phyloP scores from a whole-genome alignment of 2,113 vertebrate genomes.

The Mesitornis unicolor region DNA sequence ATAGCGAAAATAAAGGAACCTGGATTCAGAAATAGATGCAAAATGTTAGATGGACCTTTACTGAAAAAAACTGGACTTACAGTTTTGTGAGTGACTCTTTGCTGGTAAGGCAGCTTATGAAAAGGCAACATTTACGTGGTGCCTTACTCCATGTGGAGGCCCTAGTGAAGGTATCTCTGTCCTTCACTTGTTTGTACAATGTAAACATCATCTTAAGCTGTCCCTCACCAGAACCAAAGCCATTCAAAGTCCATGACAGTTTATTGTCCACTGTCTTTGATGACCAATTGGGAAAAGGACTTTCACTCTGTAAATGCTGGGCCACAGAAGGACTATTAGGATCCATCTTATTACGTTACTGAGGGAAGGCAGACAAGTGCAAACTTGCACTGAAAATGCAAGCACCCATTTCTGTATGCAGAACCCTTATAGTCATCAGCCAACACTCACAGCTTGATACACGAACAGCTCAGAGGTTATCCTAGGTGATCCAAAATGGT shows the following conservation, averaged over 20 bases:
- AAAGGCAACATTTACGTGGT: not conserved
- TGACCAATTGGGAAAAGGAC: not conserved
- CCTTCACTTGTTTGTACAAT: not conserved
- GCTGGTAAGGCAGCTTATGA: not conserved
- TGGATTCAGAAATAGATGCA: not conserved
- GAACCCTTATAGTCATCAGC: not conserved
- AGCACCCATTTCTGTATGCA: not conserved
- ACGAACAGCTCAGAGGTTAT: constrained; percentile 37
- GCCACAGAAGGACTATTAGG: not conserved
- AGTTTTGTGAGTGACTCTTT: not conserved
- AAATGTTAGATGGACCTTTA: not conserved
- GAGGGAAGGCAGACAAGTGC: not conserved
- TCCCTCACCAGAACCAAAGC: not conserved
- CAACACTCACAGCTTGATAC: not conserved
- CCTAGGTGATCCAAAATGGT: constrained; percentile 37
- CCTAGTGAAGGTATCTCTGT: not conserved
- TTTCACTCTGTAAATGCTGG: not conserved
- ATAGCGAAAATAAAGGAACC: not conserved
- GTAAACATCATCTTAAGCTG: not conserved
- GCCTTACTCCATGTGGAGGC: not conserved
- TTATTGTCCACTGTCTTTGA: not conserved
- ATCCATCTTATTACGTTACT: not conserved
- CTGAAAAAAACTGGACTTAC: not conserved
- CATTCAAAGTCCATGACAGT: not conserved
- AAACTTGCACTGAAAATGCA: not conserved